Percentiles rank a stretch among this genome's conserved stretches.
These are phyloP conservation scores for Palythoa caribaeorum DNA, from an alignment of 92 coral and sea anemone genomes.

Conservation along the genomic window DNA sequence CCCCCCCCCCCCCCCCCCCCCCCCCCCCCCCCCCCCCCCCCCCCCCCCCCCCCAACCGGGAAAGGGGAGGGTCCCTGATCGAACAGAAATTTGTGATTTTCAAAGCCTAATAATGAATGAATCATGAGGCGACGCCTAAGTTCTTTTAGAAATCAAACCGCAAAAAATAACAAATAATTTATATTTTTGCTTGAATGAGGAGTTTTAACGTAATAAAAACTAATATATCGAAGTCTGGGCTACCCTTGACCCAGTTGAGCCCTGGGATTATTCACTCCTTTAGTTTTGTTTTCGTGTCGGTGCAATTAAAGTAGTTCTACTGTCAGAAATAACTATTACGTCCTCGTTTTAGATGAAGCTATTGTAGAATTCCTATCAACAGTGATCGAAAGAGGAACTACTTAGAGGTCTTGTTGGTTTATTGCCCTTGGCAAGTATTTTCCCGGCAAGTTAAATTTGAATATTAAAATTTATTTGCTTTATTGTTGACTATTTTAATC, in stretches of 20 bases:
- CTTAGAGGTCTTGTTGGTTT: not conserved
- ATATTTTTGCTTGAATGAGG: too few relatives aligned
- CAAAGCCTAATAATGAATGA: too few relatives aligned
- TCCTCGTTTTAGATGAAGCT: not conserved
- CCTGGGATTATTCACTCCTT: not conserved
- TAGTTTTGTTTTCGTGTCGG: not conserved
- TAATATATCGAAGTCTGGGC: not conserved
- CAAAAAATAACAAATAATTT: too few relatives aligned
- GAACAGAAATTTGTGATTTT: too few relatives aligned
- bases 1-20: too few relatives aligned
- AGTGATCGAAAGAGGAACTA: not conserved
- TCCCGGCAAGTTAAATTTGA: not conserved
- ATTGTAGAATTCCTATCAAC: not conserved
- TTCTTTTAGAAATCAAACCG: too few relatives aligned
- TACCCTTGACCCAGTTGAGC: not conserved
- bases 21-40: too few relatives aligned
- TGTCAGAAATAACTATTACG: not conserved
- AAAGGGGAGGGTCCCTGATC: too few relatives aligned
- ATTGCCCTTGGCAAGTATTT: not conserved
- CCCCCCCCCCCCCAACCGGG: too few relatives aligned
- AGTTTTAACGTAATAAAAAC: too few relatives aligned
- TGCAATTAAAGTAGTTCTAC: not conserved
- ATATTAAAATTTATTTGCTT: not conserved
- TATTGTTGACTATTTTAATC: not conserved
- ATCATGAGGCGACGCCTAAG: too few relatives aligned